Evolutionary conservation across 2,797 vertebrate genomes (phyloP).

Genomic region (Hippocampus kuda): DNA sequence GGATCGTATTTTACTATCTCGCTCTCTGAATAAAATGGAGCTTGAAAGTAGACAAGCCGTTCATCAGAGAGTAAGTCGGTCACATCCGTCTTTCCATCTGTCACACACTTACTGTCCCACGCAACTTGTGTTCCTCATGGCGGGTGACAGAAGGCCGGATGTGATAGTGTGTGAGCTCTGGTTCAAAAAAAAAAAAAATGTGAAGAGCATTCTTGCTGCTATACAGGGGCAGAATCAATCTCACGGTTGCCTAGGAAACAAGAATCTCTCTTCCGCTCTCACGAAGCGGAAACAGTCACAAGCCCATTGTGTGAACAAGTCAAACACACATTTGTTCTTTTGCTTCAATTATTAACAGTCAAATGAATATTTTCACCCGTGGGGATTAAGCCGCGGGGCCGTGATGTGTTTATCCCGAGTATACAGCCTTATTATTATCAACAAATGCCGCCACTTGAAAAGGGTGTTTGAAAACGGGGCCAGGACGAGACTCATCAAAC

Average conservation of each 20-base stretch:
- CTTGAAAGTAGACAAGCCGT: conserved; percentile 19
- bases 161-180: conserved; percentile 12
- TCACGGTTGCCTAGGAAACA: conserved; percentile 72
- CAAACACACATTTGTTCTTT: conserved; percentile 12
- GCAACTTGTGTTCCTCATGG: conserved; percentile 18
- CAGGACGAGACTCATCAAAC: conserved; percentile 37
- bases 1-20: not conserved
- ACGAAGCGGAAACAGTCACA: conserved; percentile 11
- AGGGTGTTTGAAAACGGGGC: conserved; percentile 42
- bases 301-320: conserved; percentile 11
- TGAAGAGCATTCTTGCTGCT: conserved; percentile 33
- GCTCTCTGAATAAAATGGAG: conserved; percentile 9
- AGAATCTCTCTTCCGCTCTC: conserved; percentile 22
- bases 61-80: conserved; percentile 29
- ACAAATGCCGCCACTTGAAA: conserved; percentile 12
- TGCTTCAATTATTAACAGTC: conserved; percentile 22
- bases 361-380: conserved; percentile 20
- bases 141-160: conserved; percentile 4
- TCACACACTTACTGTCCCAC: conserved; percentile 10
- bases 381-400: conserved; percentile 9
- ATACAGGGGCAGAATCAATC: conserved; percentile 39
- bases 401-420: conserved; percentile 12
- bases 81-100: conserved; percentile 17
- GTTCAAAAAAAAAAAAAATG: conserved; percentile 16
- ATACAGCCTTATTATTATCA: conserved; percentile 22